Evolutionary conservation across 2,113 vertebrate species (phyloP).

Genomic region (Myotis lucifugus): DNA sequence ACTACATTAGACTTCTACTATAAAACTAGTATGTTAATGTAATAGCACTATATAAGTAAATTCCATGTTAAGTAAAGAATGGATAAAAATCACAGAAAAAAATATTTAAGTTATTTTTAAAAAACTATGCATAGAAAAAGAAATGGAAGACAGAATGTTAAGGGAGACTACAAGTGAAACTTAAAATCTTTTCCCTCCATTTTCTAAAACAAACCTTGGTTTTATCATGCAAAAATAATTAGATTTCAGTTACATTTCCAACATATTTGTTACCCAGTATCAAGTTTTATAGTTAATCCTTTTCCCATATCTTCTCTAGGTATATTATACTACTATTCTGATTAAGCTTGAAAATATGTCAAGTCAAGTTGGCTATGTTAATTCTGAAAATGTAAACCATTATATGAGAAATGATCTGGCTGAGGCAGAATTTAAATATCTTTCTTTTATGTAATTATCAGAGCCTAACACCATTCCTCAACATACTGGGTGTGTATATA

Average conservation of each 20-base stretch:
- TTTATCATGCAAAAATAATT: not conserved
- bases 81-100: not conserved
- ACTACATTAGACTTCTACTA: not conserved
- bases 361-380: conserved; percentile 8
- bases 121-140: not conserved
- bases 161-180: not conserved
- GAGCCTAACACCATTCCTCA: not conserved
- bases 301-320: not conserved
- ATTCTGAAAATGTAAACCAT: conserved; percentile 25
- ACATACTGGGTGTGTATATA: not conserved
- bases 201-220: not conserved
- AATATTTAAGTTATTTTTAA: not conserved
- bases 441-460: conserved; percentile 30
- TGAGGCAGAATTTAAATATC: conserved; percentile 22
- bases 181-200: not conserved
- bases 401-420: not conserved
- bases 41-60: not conserved
- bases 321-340: not conserved
- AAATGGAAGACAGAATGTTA: not conserved
- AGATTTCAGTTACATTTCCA: conserved; percentile 1
- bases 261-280: not conserved
- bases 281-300: not conserved
- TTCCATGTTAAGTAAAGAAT: not conserved
- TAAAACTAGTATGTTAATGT: not conserved
- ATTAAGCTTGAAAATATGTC: conserved; percentile 21